phyloP scores from a whole-genome alignment of 2,113 vertebrate species.

The Seriola quinqueradiata region DNA sequence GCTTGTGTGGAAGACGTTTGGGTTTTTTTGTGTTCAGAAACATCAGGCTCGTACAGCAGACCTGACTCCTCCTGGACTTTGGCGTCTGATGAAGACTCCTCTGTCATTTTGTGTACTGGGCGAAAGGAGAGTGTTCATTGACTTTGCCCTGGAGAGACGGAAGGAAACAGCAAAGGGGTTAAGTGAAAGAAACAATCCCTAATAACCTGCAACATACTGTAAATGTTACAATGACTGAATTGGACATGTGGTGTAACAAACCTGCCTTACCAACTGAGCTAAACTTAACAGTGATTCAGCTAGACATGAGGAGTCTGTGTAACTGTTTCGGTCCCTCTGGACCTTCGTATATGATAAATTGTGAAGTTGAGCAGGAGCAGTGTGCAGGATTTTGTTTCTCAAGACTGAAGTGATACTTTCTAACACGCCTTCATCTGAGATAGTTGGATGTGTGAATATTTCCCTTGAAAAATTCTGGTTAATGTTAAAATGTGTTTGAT shows the following conservation, averaged over 20 bases:
- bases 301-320: neutral
- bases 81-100: neutral
- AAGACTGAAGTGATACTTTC: no score
- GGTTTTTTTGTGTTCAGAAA: neutral
- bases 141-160: conserved; percentile 77
- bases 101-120: conserved; percentile 78
- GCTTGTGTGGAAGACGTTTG: neutral
- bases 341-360: no score
- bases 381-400: no score
- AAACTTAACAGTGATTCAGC: neutral
- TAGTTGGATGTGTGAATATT: no score
- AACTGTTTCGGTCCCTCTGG: no score
- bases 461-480: no score
- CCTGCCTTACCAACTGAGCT: neutral
- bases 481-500: no score
- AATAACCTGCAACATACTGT: neutral
- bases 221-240: neutral
- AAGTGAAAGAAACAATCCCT: neutral
- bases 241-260: neutral
- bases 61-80: neutral
- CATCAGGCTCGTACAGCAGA: neutral
- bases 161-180: conserved; percentile 11
- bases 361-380: no score
- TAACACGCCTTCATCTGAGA: no score
- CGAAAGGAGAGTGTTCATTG: conserved; percentile 79